phyloP scores from a whole-genome alignment of 2,113 vertebrate species.

The Columba livia region DNA sequence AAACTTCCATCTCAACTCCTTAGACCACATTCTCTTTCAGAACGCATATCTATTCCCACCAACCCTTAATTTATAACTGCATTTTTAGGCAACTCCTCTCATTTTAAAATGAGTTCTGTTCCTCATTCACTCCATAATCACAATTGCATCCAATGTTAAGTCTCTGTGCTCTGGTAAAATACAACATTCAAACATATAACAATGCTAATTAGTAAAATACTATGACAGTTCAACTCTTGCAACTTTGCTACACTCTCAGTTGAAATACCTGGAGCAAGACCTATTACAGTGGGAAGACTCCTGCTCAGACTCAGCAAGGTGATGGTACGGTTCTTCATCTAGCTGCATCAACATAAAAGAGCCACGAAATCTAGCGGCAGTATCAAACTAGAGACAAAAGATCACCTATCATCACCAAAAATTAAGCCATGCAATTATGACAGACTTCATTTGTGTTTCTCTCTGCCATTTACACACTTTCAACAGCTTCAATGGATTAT shows the following conservation, averaged over 20 bases:
- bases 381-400: not conserved
- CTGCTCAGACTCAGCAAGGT: not conserved
- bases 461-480: not conserved
- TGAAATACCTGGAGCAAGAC: not conserved
- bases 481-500: not conserved
- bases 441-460: not conserved
- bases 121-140: not conserved
- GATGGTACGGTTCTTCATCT: not conserved
- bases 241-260: not conserved
- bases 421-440: not conserved
- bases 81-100: not conserved
- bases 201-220: not conserved
- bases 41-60: not conserved
- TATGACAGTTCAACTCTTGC: not conserved
- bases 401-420: not conserved
- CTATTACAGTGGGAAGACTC: not conserved
- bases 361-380: not conserved
- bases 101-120: not conserved
- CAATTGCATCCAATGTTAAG: not conserved
- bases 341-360: not conserved
- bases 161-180: not conserved
- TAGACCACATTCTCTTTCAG: not conserved
- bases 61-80: not conserved
- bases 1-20: fast-evolving
- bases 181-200: not conserved